These are phyloP conservation scores for Rhagium mordax DNA, from an alignment of 2,888 invertebrate genomes.

Conservation along the genomic window DNA sequence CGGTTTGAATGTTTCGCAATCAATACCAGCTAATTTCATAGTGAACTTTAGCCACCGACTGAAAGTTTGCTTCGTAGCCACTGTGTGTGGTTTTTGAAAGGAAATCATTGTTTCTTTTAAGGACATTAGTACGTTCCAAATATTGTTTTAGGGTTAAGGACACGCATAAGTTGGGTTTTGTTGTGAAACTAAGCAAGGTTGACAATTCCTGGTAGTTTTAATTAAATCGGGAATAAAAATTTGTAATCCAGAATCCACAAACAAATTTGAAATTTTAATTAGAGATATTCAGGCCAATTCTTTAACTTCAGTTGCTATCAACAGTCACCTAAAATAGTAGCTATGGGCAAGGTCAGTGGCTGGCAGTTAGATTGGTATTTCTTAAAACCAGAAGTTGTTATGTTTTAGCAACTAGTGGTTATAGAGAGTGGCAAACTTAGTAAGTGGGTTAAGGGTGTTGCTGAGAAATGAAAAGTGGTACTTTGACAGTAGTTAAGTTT, in stretches of 20 bases:
- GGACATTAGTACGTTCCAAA: not conserved
- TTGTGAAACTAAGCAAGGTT: not conserved
- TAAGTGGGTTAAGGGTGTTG: too few relatives aligned
- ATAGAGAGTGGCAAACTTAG: too few relatives aligned
- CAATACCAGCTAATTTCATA: not conserved
- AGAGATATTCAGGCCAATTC: too few relatives aligned
- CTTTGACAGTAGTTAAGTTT: too few relatives aligned
- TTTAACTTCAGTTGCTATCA: too few relatives aligned
- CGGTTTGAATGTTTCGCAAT: not conserved
- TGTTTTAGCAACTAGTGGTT: too few relatives aligned
- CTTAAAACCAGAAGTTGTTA: too few relatives aligned
- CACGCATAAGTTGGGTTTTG: not conserved
- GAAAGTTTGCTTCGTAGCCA: not conserved
- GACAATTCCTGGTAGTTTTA: not conserved
- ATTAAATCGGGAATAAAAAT: not conserved
- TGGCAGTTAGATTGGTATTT: too few relatives aligned
- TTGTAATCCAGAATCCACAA: constrained; percentile 1
- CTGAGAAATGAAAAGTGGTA: too few relatives aligned
- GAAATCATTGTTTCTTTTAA: not conserved
- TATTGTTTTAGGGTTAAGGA: not conserved
- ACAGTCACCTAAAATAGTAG: too few relatives aligned
- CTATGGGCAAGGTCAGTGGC: too few relatives aligned
- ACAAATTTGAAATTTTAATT: not conserved
- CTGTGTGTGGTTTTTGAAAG: not conserved
- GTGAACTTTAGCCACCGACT: not conserved